phyloP scores from a whole-genome alignment of 2,797 vertebrate species.

The Cirrhinus molitorella region DNA sequence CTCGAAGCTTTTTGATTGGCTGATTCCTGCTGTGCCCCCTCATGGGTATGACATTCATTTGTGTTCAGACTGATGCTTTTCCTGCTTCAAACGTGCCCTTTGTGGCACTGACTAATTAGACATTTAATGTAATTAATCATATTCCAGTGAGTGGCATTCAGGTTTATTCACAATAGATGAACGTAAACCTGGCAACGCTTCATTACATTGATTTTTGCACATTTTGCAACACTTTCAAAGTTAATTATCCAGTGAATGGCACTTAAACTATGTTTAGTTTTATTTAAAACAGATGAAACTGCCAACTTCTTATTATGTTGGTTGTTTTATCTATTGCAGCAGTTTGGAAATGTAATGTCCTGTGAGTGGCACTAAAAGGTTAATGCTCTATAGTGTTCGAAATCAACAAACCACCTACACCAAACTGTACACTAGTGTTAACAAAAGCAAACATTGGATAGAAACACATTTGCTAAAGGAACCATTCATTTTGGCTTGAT shows the following conservation, averaged over 20 bases:
- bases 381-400: too few relatives aligned
- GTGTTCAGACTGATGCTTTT: conserved; percentile 42
- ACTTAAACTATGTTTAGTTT: neutral
- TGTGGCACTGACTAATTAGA: neutral
- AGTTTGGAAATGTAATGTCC: too few relatives aligned
- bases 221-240: neutral
- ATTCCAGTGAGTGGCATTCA: neutral
- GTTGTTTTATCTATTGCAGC: too few relatives aligned
- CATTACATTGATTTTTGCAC: neutral
- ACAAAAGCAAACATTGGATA: neutral
- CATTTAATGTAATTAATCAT: neutral
- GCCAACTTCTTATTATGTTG: too few relatives aligned
- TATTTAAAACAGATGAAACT: neutral
- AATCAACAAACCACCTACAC: neutral
- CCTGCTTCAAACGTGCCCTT: conserved; percentile 45
- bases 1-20: conserved; percentile 33
- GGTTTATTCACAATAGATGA: neutral
- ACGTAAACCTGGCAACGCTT: neutral
- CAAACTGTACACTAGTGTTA: neutral
- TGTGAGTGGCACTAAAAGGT: too few relatives aligned
- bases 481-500: neutral
- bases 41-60: conserved; percentile 47
- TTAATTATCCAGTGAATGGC: neutral
- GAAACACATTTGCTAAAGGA: neutral
- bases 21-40: conserved; percentile 44